Conservation (phyloP, 1,140 invertebrate species). For the Solenopsis fugax region DNA sequence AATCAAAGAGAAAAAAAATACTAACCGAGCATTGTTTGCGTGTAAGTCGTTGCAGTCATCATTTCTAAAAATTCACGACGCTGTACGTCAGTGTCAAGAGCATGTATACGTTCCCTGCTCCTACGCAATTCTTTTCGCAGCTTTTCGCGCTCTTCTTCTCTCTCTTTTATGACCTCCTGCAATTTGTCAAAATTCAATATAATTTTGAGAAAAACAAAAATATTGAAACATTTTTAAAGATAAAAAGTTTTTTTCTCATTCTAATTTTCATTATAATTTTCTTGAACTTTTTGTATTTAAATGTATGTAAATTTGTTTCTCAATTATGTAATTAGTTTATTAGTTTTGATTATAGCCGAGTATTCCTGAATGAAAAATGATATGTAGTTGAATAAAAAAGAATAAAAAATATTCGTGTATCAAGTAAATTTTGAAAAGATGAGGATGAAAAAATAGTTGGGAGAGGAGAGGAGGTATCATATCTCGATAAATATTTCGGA, state of each 20-base stretch:
- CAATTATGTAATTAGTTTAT: too few species aligned
- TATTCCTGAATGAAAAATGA: too few species aligned
- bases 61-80: constrained; percentile 79
- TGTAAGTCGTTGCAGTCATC: constrained; percentile 70
- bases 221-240: background rate
- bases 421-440: too few species aligned
- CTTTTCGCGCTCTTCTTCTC: constrained; percentile 92
- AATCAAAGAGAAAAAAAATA: constrained; percentile 63
- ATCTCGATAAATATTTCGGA: too few species aligned
- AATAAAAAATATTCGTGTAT: too few species aligned
- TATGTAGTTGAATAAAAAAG: too few species aligned
- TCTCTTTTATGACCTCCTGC: constrained; percentile 91
- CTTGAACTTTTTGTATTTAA: background rate
- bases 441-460: too few species aligned
- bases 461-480: too few species aligned
- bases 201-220: constrained; percentile 45
- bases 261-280: background rate
- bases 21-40: constrained; percentile 79
- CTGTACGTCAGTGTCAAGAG: constrained; percentile 86
- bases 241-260: too few species aligned
- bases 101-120: constrained; percentile 91
- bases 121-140: constrained; percentile 91
- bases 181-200: constrained; percentile 68
- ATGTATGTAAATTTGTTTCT: too few species aligned
- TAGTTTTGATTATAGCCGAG: too few species aligned